phyloP scores from a whole-genome alignment of 2,113 vertebrate genomes.

The Campylomormyrus tamandua region DNA sequence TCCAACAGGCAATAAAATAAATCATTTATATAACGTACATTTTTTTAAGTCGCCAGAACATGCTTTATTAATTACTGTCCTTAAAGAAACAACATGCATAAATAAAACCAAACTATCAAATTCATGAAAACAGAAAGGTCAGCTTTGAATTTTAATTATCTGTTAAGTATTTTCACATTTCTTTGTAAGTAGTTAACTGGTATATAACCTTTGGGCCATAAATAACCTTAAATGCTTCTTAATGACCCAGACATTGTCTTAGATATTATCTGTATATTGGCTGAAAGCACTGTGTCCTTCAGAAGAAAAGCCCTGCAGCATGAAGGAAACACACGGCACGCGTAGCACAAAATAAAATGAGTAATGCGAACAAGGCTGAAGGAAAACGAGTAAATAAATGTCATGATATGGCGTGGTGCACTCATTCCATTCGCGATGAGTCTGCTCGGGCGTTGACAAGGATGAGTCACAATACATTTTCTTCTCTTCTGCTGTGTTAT shows the following conservation, averaged over 20 bases:
- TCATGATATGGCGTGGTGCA: not conserved
- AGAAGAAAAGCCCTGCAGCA: not conserved
- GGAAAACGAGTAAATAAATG: not conserved
- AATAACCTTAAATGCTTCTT: not conserved
- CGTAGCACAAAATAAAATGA: not conserved
- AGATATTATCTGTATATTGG: not conserved
- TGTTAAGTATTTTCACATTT: not conserved
- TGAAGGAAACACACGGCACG: not conserved
- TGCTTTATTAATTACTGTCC: not conserved
- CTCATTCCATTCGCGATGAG: not conserved
- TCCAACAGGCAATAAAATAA: not conserved
- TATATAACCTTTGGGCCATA: not conserved
- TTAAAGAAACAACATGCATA: not conserved
- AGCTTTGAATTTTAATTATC: not conserved
- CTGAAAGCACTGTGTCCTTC: not conserved
- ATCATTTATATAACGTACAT: not conserved
- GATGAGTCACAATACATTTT: not conserved
- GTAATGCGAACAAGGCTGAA: not conserved
- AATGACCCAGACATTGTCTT: not conserved
- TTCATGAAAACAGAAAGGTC: not conserved
- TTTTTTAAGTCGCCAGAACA: not conserved
- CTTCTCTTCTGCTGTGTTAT: slow-evolving; percentile 4
- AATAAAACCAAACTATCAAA: not conserved
- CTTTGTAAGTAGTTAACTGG: not conserved
- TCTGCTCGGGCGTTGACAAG: not conserved